phyloP scores from a whole-genome alignment of 2,888 invertebrate genomes.

The Arctia plantaginis region DNA sequence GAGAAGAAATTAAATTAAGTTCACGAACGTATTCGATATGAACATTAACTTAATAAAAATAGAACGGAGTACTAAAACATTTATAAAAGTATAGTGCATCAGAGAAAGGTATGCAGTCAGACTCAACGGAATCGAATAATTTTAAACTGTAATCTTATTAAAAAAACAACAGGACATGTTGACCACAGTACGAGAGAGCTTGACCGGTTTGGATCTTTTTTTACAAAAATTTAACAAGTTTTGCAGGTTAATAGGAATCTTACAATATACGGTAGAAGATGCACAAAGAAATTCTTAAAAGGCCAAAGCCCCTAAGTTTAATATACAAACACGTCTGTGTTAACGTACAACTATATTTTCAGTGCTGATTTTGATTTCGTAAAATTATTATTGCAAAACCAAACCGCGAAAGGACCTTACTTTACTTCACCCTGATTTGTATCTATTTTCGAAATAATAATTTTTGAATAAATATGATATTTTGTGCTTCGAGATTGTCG shows the following conservation, averaged over 20 bases:
- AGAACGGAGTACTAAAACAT: neutral
- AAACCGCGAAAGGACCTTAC: neutral
- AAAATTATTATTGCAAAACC: neutral
- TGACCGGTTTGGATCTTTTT: constrained; percentile 6
- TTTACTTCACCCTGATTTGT: neutral
- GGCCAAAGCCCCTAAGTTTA: neutral
- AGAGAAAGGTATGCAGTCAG: neutral
- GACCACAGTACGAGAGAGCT: neutral
- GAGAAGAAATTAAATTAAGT: no score
- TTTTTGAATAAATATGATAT: neutral
- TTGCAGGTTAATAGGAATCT: constrained; percentile 11
- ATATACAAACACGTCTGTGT: neutral
- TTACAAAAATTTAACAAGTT: constrained; percentile 12
- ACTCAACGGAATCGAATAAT: neutral
- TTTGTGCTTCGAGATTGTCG: neutral
- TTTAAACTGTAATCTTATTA: neutral
- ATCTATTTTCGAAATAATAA: neutral
- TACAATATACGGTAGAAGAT: constrained; percentile 14
- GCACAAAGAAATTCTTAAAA: constrained; percentile 16
- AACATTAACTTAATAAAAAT: neutral
- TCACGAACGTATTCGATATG: neutral
- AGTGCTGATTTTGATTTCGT: neutral
- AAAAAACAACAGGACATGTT: constrained; percentile 5
- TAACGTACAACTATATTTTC: neutral
- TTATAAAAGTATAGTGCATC: neutral